Conservation (phyloP, 2,888 invertebrate genomes). For the Heliconius hortense region DNA sequence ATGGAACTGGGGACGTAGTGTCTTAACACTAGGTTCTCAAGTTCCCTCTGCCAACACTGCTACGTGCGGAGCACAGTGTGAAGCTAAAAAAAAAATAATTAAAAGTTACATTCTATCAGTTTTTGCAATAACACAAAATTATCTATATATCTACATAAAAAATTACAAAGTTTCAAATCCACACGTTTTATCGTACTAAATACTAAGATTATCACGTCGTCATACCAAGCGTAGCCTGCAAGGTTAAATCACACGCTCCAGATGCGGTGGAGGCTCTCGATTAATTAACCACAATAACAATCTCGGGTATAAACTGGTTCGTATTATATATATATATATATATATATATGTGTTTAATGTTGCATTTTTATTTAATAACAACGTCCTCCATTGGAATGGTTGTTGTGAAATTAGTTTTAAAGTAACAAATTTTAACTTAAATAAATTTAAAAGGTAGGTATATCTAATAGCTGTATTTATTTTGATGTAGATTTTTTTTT, state of each 20-base stretch:
- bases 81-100: too few relatives aligned
- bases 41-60: too few relatives aligned
- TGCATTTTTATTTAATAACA: background rate
- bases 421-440: background rate
- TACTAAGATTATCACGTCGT: slow-evolving; percentile 15
- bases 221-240: background rate
- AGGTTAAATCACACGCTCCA: slow-evolving; percentile 20
- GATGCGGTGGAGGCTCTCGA: slow-evolving; percentile 16
- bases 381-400: background rate
- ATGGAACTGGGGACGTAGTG: too few relatives aligned
- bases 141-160: background rate
- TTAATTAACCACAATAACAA: slow-evolving; percentile 19
- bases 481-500: too few relatives aligned
- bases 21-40: too few relatives aligned
- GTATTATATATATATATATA: background rate
- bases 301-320: background rate
- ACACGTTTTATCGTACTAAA: background rate
- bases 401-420: background rate
- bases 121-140: too few relatives aligned
- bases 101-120: too few relatives aligned
- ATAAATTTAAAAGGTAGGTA: background rate
- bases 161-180: background rate
- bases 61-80: too few relatives aligned
- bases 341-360: background rate
- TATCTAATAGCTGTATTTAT: too few relatives aligned